Evolutionary conservation across 1,140 invertebrate genomes (phyloP), one percentile per base, ranked within the genome.

Genomic region (Temnothorax nylanderi): DNA sequence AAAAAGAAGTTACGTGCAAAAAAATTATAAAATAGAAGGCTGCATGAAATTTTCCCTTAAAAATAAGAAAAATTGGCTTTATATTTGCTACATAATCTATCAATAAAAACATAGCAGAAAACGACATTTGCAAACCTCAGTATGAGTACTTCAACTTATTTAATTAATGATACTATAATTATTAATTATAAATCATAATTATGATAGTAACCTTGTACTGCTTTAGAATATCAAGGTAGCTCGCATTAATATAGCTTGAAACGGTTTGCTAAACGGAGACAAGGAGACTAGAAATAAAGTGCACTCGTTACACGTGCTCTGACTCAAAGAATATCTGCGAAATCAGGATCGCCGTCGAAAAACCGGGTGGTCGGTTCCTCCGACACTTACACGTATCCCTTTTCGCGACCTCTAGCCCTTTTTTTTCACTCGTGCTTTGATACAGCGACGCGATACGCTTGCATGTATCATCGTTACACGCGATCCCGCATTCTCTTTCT

Each of bases 401-500:
- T 82, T 67, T 21, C 44, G 16, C 41, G 5, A 18, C 47, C 32
- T 21, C 44, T 6, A 21, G 21, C 41, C 26, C 34, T 49, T 65
- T 49, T 67, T 47, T 47, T 26, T 49, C 44, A 18, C 49, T 67
- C 37, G 41, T 47, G 34, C 32, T 86, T 81, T 81, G 76, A 86
- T 86, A 69, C 41, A 32, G 65, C 69, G 64, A 81, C 37, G 85
- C 77, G 76, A 78, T 86, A 86, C 54, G 76, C 75, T 86, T 80
- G 64, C 85, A 58, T 78, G 77, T 86, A 86, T 86, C 85, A 80
- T 81, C 80, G 80, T 74, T 87, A 85, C 77, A 85, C 86, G 69
- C 86, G 51, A 87, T 87, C 86, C 58, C 60, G 69, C 62, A 74
- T 81, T 87, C 85, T 87, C 69, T 88, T 87, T 87, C 87, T 69